Percentiles rank a stretch among this genome's conserved stretches.
These are phyloP conservation scores for Hippasteria phrygiana DNA, from an alignment of 53 echinoderm and acorn worm genomes.

Conservation along the genomic window DNA sequence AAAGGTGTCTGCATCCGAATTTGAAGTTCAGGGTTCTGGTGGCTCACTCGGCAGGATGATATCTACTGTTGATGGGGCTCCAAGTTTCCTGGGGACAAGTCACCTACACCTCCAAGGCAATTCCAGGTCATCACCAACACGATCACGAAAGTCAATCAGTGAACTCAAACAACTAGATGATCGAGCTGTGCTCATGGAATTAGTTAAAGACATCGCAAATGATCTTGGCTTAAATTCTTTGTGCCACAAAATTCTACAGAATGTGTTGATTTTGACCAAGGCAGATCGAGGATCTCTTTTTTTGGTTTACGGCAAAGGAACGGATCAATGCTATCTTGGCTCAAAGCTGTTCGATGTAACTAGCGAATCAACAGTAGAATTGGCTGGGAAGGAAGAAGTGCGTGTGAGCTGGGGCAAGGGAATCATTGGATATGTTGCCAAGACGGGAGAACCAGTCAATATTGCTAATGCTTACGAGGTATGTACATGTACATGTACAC, in stretches of 20 bases:
- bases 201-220: slow-evolving; percentile 98
- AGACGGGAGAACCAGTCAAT: slow-evolving; percentile 96
- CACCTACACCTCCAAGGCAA: slow-evolving; percentile 82
- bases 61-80: slow-evolving; percentile 94
- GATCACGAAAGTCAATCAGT: slow-evolving; percentile 91
- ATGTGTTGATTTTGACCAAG: slow-evolving; percentile 92
- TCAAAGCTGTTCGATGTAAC: slow-evolving; percentile 97
- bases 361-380: slow-evolving; percentile 92
- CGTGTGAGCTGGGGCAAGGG: slow-evolving; percentile 96
- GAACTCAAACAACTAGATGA: slow-evolving; percentile 95
- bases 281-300: slow-evolving; percentile 97
- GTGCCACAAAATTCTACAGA: slow-evolving; percentile 98
- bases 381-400: slow-evolving; percentile 86
- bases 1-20: slow-evolving; percentile 98
- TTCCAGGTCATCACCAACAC: slow-evolving; percentile 82
- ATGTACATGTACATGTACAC: slow-evolving; percentile 21
- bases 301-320: slow-evolving; percentile 94
- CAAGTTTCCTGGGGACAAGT: slow-evolving; percentile 92
- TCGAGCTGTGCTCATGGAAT: slow-evolving; percentile 93
- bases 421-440: slow-evolving; percentile 98
- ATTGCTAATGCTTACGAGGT: slow-evolving; percentile 99
- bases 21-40: slow-evolving; percentile 92
- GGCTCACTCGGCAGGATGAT: slow-evolving; percentile 95
- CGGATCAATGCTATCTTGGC: slow-evolving; percentile 89
- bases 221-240: slow-evolving; percentile 92